These are phyloP conservation scores for Rhodinocichla rosea DNA, from an alignment of 2,113 vertebrate genomes.

Conservation along the genomic window DNA sequence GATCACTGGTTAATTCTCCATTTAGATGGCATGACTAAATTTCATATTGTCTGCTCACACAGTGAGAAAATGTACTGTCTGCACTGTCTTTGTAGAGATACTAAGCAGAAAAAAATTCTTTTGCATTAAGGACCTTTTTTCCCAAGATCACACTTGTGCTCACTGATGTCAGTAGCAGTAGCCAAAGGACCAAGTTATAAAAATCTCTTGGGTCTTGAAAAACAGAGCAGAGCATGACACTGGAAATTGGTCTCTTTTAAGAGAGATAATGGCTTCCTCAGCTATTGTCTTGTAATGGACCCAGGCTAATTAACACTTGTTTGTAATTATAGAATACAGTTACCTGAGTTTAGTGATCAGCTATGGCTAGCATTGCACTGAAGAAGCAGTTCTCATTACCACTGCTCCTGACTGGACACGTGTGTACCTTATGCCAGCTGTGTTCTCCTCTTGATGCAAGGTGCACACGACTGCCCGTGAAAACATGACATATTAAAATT, in stretches of 20 bases:
- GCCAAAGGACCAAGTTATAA: neutral
- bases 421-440: rapidly evolving
- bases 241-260: neutral
- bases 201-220: neutral
- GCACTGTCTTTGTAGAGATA: neutral
- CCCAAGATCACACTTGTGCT: neutral
- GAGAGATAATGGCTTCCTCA: neutral
- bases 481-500: neutral
- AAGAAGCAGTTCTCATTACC: neutral
- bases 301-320: neutral
- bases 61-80: slow-evolving; percentile 15
- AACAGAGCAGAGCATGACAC: neutral
- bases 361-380: neutral
- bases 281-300: neutral
- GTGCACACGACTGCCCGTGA: neutral
- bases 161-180: neutral
- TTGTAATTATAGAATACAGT: neutral
- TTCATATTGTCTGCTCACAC: slow-evolving; percentile 51
- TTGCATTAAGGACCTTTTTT: neutral
- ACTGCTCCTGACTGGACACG: neutral
- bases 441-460: neutral
- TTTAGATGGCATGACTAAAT: slow-evolving; percentile 53
- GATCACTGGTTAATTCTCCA: slow-evolving; percentile 60
- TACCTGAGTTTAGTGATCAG: neutral
- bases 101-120: neutral